phyloP scores from a whole-genome alignment of 1,140 invertebrate genomes.

The Meloidogyne floridensis region DNA sequence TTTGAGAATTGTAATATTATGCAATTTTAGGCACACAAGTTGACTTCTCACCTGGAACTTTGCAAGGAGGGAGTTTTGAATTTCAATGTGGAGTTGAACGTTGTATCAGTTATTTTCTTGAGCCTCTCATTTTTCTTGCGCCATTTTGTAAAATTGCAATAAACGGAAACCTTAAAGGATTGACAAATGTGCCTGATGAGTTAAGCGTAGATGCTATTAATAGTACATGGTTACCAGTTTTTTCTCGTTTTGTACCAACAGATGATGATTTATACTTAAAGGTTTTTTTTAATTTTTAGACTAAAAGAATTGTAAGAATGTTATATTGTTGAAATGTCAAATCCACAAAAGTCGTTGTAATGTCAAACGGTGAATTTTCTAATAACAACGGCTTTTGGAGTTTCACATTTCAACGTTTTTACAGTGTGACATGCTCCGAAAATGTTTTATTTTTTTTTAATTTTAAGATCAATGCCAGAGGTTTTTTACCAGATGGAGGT shows the following conservation, averaged over 20 bases:
- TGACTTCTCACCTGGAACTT: slow-evolving; percentile 83
- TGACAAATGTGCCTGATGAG: slow-evolving; percentile 78
- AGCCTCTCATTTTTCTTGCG: slow-evolving; percentile 79
- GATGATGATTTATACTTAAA: slow-evolving; percentile 85
- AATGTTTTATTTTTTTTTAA: slow-evolving; percentile 3
- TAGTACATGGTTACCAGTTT: slow-evolving; percentile 63
- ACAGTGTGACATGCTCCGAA: too few relatives aligned
- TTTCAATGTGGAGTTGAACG: slow-evolving; percentile 78
- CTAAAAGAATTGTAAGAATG: neutral
- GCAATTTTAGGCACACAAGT: slow-evolving; percentile 74
- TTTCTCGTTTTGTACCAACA: slow-evolving; percentile 76
- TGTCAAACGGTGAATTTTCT: too few relatives aligned
- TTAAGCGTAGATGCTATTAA: slow-evolving; percentile 63
- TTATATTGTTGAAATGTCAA: too few relatives aligned
- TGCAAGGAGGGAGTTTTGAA: slow-evolving; percentile 81
- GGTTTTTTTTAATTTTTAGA: slow-evolving; percentile 68
- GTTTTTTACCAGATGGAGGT: slow-evolving; percentile 82
- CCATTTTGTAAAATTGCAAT: slow-evolving; percentile 91
- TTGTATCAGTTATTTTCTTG: slow-evolving; percentile 40
- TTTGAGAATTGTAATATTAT: neutral
- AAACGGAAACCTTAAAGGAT: slow-evolving; percentile 79
- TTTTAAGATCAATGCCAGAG: slow-evolving; percentile 74
- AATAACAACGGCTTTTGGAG: too few relatives aligned
- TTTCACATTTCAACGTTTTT: too few relatives aligned
- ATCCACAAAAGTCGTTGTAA: too few relatives aligned